Percentiles rank a stretch among this genome's conserved stretches.
Evolutionary conservation across 2,797 vertebrate genomes (phyloP).

Genomic region (Cossypha polioptera): DNA sequence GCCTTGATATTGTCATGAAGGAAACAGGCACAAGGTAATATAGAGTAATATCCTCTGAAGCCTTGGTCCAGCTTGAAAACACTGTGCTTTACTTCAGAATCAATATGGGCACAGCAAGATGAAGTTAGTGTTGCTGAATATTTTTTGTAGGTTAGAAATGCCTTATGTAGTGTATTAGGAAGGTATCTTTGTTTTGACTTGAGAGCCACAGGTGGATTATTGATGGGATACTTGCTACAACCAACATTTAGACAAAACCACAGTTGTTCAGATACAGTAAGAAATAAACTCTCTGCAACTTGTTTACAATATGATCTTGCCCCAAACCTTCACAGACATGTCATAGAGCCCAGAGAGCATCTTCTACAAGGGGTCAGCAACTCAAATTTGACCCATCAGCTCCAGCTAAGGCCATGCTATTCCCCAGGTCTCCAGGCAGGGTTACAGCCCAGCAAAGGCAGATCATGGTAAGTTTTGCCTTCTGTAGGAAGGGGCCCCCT

Average conservation of each 20-base stretch:
- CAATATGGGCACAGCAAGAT: neutral
- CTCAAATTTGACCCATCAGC: neutral
- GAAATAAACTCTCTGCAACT: neutral
- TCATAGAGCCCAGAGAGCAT: neutral
- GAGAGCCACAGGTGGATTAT: neutral
- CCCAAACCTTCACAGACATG: neutral
- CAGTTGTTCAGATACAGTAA: neutral
- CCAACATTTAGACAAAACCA: neutral
- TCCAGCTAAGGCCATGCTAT: neutral
- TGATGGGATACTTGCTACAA: neutral
- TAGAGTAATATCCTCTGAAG: neutral
- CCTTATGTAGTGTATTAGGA: neutral
- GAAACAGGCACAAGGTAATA: neutral
- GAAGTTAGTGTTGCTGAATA: neutral
- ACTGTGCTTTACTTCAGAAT: neutral
- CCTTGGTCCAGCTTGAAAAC: neutral
- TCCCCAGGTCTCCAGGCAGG: neutral
- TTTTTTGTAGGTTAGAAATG: neutral
- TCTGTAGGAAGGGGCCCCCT: accelerated
- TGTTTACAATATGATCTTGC: accelerated
- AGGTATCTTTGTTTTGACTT: neutral
- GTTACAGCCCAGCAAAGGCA: neutral
- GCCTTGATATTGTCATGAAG: neutral
- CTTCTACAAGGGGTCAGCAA: neutral
- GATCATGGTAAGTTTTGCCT: neutral